A percentile compares a stretch with the other conserved stretches of the same genome.
phyloP scores from a whole-genome alignment of 2,888 invertebrate genomes.

The Mystacides longicornis region DNA sequence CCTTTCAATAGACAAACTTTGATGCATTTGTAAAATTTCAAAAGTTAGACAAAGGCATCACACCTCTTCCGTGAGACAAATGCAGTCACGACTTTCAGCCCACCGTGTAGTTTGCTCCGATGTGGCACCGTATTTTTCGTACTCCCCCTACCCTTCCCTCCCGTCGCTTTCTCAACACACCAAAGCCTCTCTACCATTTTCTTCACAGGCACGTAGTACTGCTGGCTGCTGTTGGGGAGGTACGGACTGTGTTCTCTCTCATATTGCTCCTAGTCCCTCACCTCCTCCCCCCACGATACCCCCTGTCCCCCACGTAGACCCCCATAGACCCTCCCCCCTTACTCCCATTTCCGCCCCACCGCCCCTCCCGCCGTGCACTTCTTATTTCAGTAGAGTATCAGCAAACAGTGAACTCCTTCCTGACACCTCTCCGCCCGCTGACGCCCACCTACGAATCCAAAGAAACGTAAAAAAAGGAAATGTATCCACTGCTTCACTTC shows the following conservation, averaged over 20 bases:
- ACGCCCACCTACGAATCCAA: neutral
- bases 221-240: neutral
- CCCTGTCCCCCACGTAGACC: neutral
- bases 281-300: neutral
- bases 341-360: neutral
- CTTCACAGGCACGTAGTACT: neutral
- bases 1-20: too few species aligned
- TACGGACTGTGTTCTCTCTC: slow-evolving; percentile 20
- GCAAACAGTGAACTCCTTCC: too few species aligned
- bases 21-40: too few species aligned
- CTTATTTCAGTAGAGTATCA: too few species aligned
- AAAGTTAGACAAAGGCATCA: too few species aligned
- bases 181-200: neutral
- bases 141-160: slow-evolving; percentile 6
- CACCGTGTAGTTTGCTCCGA: slow-evolving; percentile 3
- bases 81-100: neutral
- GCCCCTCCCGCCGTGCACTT: neutral
- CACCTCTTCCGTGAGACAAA: too few species aligned
- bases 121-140: slow-evolving; percentile 28
- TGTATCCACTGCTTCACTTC: neutral
- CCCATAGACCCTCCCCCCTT: neutral
- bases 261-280: slow-evolving; percentile 14
- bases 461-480: neutral
- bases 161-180: neutral
- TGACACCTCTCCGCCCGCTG: neutral